Base-by-base conservation (phyloP, 2,888 invertebrate species). In the Lottia gigantea region DNA sequence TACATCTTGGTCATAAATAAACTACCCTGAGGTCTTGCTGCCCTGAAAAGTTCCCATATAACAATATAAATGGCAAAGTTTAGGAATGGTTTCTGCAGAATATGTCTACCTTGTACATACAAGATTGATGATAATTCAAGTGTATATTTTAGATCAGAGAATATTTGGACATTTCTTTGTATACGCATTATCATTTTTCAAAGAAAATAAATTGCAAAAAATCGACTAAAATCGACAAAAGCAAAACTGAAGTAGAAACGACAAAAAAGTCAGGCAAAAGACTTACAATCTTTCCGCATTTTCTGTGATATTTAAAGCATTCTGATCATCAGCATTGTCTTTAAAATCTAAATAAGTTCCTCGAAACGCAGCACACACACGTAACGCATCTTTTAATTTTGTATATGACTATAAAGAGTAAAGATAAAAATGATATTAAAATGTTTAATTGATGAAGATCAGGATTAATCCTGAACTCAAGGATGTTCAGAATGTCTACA, bases 281-380 rank as follows among this genome's bases (percentile, higher is more conserved):
- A 78, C 84, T 82, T 79, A 88, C 88, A 86, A 74, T 79, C 84
- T 85, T 72, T 88, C 87, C 7, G 84, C 84, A 77, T 88, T 86
- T 72, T 87, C 87, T 11, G 84, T 81, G 71, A 84, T 83, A 76
- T 88, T 88, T 73, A 78, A 78, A 45, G 82, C 82, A 76, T 88
- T 88, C 46, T 87, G 83, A 64, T 85, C 85, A 76, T 88, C 86
- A 15, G 87, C 87, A 67, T 85, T 85, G 74, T 88, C 88, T 72
- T 86, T 84, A 73, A 85, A 87, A 77, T 88, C 88, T 66, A 88
- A 77, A 73, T 88, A 88, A 2, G 87, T 88, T 31, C 88, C 88
- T 64, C 88, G 72, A 75, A 88, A 88, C n/a, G 87, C 86, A 40
- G 88, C 88, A 85, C 88, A 88, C 16, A 88, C 86, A 46, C 85